These are phyloP conservation scores for Rynchops niger DNA, from an alignment of 2,113 vertebrate genomes.

Conservation along the genomic window DNA sequence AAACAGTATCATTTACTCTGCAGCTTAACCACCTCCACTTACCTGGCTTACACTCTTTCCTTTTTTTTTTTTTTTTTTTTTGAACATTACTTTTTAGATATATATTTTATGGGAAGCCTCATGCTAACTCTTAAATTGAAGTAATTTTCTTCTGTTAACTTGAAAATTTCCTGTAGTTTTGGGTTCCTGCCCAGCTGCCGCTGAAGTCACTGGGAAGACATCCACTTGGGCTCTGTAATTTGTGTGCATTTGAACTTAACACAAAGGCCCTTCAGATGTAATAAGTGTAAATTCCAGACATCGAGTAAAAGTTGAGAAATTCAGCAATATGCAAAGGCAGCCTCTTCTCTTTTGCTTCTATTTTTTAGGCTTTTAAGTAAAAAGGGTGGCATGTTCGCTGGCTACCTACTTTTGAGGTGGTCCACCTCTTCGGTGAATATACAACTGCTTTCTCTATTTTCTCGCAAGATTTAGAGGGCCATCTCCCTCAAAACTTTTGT, in stretches of 20 bases:
- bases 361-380: not conserved
- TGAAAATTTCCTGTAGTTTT: conserved; percentile 35
- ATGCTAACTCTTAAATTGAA: conserved; percentile 26
- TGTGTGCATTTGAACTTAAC: not conserved
- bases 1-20: not conserved
- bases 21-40: not conserved
- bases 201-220: not conserved
- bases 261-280: not conserved
- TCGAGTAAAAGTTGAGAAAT: not conserved
- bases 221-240: not conserved
- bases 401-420: not conserved
- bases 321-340: not conserved
- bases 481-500: not conserved
- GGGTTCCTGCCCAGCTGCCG: not conserved
- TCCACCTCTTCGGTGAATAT: not conserved
- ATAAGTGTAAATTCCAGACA: not conserved
- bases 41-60: not conserved
- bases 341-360: not conserved
- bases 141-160: conserved; percentile 34
- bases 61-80: not conserved
- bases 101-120: not conserved
- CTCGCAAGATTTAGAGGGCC: not conserved
- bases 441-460: not conserved
- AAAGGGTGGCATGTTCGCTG: not conserved
- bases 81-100: not conserved